Percentiles rank a stretch among this genome's conserved stretches.
These are phyloP conservation scores for Rhizomys pruinosus DNA, from an alignment of 2,113 vertebrate species.

Conservation along the genomic window DNA sequence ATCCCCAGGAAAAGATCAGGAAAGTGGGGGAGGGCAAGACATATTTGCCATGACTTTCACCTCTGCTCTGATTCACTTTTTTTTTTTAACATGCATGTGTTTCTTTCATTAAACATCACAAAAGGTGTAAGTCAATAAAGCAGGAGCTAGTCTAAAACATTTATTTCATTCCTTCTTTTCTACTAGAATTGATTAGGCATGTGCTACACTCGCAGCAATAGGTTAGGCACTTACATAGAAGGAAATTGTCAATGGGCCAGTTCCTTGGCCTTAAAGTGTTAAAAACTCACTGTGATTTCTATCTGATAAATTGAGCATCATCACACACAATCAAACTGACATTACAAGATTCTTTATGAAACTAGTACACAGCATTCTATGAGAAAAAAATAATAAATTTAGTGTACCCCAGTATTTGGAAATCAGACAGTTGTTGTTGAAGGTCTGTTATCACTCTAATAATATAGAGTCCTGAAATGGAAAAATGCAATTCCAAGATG, in stretches of 20 bases:
- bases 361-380: neutral
- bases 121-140: neutral
- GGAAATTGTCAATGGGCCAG: neutral
- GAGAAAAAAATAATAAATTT: neutral
- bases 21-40: neutral
- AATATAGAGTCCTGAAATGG: neutral
- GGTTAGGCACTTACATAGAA: neutral
- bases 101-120: neutral
- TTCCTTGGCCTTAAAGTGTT: neutral
- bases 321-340: neutral
- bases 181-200: neutral
- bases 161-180: neutral
- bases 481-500: neutral
- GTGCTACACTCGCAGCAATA: neutral
- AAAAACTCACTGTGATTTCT: constrained; percentile 24
- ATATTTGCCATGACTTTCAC: neutral
- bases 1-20: neutral
- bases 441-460: neutral
- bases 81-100: neutral
- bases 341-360: neutral
- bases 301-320: neutral
- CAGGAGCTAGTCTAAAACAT: neutral
- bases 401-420: neutral
- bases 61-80: neutral
- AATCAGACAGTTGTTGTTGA: neutral